Conservation (phyloP, 2,113 vertebrate genomes). For the Ceyx melanurus region DNA sequence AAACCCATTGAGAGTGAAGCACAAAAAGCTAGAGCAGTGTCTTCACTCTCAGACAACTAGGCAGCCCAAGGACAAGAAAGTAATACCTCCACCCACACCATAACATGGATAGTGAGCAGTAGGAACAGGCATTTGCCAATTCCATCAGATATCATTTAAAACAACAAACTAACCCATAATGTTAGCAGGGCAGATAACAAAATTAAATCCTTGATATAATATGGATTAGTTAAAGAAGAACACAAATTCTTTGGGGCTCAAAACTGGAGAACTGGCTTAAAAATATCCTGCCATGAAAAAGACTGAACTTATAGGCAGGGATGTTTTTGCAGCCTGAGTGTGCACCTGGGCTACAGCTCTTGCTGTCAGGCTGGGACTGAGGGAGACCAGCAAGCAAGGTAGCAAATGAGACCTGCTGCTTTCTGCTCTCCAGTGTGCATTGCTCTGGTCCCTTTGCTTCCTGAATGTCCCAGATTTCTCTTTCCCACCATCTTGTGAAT, state of each 20-base stretch:
- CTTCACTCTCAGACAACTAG: not conserved
- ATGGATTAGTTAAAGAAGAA: not conserved
- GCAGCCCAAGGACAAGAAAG: not conserved
- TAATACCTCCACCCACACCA: not conserved
- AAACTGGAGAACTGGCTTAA: not conserved
- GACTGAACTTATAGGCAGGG: not conserved
- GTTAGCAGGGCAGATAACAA: not conserved
- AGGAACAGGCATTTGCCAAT: not conserved
- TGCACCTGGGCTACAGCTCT: not conserved
- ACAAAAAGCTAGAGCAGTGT: not conserved
- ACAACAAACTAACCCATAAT: not conserved
- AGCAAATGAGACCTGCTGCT: not conserved
- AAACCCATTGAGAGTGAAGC: not conserved
- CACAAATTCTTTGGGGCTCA: not conserved
- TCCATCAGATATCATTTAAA: not conserved
- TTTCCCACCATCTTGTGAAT: not conserved
- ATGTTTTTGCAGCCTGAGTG: not conserved
- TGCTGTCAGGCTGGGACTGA: not conserved
- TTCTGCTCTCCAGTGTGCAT: not conserved
- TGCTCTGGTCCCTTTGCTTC: not conserved
- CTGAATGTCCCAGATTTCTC: not conserved
- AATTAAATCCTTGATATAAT: not conserved
- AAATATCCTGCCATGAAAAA: not conserved
- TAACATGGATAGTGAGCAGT: rapidly evolving
- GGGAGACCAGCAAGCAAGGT: not conserved